These are phyloP conservation scores for Diorhabda carinulata DNA, from an alignment of 1,140 invertebrate species.

Conservation along the genomic window DNA sequence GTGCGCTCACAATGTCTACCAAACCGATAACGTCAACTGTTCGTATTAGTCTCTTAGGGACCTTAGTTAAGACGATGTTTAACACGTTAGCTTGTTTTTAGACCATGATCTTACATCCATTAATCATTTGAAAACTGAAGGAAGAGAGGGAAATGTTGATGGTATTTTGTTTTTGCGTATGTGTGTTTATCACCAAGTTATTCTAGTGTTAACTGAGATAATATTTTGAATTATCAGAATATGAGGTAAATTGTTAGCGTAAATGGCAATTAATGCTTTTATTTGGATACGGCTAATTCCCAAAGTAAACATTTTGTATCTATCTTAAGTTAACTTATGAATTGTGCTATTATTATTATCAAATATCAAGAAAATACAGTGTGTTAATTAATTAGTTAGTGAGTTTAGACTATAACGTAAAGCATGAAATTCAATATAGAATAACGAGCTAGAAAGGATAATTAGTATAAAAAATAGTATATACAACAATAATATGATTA, in stretches of 20 bases:
- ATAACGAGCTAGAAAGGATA: too few species aligned
- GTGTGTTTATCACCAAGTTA: slow-evolving; percentile 17
- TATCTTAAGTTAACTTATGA: too few species aligned
- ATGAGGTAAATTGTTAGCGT: not conserved
- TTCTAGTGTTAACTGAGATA: slow-evolving; percentile 22
- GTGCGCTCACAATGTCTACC: slow-evolving; percentile 28
- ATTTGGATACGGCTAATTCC: not conserved
- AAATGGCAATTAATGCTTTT: not conserved
- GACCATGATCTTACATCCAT: slow-evolving; percentile 17
- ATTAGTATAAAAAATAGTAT: too few species aligned
- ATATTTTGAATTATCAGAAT: slow-evolving; percentile 16
- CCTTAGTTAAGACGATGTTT: slow-evolving; percentile 25
- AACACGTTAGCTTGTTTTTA: slow-evolving; percentile 21
- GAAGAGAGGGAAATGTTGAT: slow-evolving; percentile 10
- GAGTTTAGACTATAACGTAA: too few species aligned
- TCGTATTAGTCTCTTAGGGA: slow-evolving; percentile 28
- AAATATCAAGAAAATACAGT: too few species aligned
- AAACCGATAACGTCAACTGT: slow-evolving; percentile 33
- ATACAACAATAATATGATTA: too few species aligned
- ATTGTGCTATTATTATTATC: too few species aligned
- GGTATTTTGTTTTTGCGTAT: slow-evolving; percentile 20
- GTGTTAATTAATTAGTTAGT: too few species aligned
- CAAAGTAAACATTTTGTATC: not conserved
- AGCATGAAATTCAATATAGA: too few species aligned
- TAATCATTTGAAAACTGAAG: slow-evolving; percentile 13